These are phyloP conservation scores for Columba guinea DNA, from an alignment of 2,797 vertebrate genomes.

Conservation along the genomic window DNA sequence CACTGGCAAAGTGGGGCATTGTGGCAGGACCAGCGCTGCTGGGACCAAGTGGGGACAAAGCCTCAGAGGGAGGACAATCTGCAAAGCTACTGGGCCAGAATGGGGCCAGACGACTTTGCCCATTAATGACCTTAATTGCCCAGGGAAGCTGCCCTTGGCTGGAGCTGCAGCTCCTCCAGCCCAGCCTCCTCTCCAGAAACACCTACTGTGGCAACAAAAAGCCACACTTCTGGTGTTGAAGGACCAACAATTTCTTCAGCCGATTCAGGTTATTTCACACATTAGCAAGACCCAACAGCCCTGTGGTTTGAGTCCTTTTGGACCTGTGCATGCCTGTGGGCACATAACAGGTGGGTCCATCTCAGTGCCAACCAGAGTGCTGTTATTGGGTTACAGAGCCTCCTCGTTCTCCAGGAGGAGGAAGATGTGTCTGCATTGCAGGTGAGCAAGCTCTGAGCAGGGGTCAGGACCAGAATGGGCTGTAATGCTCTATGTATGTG, in stretches of 20 bases:
- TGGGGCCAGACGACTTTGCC: background rate
- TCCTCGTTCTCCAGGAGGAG: background rate
- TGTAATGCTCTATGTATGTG: no score
- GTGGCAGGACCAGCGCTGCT: fast-evolving
- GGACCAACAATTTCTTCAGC: background rate
- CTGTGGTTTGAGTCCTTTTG: background rate
- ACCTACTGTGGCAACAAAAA: background rate
- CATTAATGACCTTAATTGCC: background rate
- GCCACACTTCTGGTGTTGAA: background rate
- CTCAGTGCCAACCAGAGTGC: background rate
- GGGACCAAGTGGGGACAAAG: background rate
- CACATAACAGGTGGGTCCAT: background rate
- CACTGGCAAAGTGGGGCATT: fast-evolving
- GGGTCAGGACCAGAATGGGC: background rate
- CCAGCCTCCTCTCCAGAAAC: background rate
- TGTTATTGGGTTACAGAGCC: background rate
- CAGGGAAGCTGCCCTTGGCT: background rate
- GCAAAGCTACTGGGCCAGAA: background rate
- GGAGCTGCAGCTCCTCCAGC: background rate
- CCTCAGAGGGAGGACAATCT: background rate
- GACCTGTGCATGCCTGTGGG: background rate
- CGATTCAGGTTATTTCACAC: background rate
- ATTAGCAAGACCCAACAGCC: background rate
- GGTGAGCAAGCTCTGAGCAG: background rate
- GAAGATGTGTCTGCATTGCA: background rate